These are phyloP conservation scores for Cyanistes caeruleus DNA, from an alignment of 2,113 vertebrate species.

Conservation along the genomic window DNA sequence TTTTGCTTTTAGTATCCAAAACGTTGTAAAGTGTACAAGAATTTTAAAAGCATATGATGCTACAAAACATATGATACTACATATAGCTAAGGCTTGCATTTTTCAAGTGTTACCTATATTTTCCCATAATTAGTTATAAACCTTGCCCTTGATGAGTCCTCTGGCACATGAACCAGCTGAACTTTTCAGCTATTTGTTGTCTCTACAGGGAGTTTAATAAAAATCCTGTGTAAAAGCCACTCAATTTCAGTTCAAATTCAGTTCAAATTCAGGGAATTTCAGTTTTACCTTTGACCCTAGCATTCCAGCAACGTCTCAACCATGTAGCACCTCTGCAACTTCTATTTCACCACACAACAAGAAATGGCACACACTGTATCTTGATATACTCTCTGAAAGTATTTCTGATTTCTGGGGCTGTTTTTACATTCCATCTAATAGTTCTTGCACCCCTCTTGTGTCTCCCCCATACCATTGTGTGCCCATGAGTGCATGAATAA, in stretches of 20 bases:
- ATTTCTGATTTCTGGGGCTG: neutral
- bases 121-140: neutral
- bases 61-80: neutral
- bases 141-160: neutral
- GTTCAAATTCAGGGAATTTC: neutral
- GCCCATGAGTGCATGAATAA: rapidly evolving
- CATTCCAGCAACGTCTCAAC: neutral
- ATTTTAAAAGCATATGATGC: neutral
- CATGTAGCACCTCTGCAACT: neutral
- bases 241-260: neutral
- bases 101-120: neutral
- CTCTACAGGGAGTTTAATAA: neutral
- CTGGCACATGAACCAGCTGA: neutral
- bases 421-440: neutral
- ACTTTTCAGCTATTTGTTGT: neutral
- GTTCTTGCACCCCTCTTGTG: neutral
- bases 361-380: neutral
- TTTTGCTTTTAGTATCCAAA: neutral
- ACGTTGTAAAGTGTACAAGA: neutral
- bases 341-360: neutral
- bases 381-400: neutral
- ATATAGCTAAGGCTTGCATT: neutral
- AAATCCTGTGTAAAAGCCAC: neutral
- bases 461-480: neutral
- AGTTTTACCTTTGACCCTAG: neutral